These are phyloP conservation scores for Menidia menidia DNA, from an alignment of 2,797 vertebrate genomes.

Conservation along the genomic window DNA sequence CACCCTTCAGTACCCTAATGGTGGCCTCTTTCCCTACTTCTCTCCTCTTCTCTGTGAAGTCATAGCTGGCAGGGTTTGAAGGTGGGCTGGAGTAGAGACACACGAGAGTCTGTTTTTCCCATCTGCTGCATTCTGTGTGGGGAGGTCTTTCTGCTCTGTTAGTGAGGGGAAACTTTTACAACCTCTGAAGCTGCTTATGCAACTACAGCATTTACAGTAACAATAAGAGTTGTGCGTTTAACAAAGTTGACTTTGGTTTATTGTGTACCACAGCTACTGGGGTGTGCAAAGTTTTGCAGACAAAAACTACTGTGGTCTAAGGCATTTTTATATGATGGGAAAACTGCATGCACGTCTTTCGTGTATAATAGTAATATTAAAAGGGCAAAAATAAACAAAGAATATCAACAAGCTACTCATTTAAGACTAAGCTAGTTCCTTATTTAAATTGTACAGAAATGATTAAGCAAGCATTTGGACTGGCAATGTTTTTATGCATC, in stretches of 20 bases:
- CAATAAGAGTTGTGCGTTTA: slow-evolving; percentile 6
- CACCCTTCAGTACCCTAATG: slow-evolving; percentile 28
- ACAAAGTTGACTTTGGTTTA: slow-evolving; percentile 5
- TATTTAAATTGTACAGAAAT: too few species aligned
- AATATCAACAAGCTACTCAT: too few species aligned
- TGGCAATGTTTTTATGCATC: too few species aligned
- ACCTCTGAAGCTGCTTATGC: slow-evolving; percentile 12
- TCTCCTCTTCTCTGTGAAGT: slow-evolving; percentile 52
- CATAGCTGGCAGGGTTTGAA: slow-evolving; percentile 66
- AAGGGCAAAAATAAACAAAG: not conserved
- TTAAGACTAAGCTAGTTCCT: too few species aligned
- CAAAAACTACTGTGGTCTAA: slow-evolving; percentile 1
- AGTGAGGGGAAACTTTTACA: slow-evolving; percentile 16
- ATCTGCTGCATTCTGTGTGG: slow-evolving; percentile 56
- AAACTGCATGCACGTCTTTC: not conserved
- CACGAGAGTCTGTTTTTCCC: slow-evolving; percentile 72
- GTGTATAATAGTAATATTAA: too few species aligned
- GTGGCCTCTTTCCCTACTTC: slow-evolving; percentile 44
- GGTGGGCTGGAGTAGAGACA: slow-evolving; percentile 69
- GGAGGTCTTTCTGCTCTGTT: slow-evolving; percentile 35
- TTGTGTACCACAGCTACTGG: not conserved
- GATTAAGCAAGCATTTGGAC: too few species aligned
- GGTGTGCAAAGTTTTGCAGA: not conserved
- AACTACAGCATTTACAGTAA: slow-evolving; percentile 3
- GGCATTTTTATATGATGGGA: not conserved